Evolutionary conservation across 2,113 vertebrate species (phyloP).

Genomic region (Brachyhypopomus gauderio): DNA sequence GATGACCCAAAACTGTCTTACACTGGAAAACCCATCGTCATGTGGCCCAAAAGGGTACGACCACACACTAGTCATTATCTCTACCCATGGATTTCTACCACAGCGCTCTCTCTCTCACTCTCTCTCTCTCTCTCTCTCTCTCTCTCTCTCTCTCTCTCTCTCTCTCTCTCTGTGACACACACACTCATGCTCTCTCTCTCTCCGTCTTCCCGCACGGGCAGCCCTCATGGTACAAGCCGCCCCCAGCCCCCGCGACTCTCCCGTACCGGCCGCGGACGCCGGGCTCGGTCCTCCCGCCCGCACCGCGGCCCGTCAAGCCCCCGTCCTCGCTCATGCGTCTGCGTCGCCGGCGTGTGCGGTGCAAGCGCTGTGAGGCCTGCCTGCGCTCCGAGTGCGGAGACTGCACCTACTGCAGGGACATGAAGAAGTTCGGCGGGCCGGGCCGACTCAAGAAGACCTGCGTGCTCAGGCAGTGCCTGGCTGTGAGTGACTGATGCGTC

Average conservation of each 20-base stretch:
- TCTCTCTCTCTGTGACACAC: too few relatives aligned
- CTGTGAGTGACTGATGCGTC: slow-evolving; percentile 75
- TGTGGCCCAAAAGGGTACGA: slow-evolving; percentile 94
- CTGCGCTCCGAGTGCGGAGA: slow-evolving; percentile 88
- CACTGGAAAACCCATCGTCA: slow-evolving; percentile 93
- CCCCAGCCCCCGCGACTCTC: slow-evolving; percentile 55
- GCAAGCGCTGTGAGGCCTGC: slow-evolving; percentile 91
- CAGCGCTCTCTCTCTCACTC: too few relatives aligned
- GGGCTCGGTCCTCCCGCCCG: slow-evolving; percentile 70
- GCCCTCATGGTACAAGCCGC: slow-evolving; percentile 77
- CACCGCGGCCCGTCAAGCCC: slow-evolving; percentile 73
- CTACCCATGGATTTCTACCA: too few relatives aligned
- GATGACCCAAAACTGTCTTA: slow-evolving; percentile 88
- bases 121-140: too few relatives aligned
- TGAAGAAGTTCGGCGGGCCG: slow-evolving; percentile 94
- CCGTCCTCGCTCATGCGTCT: slow-evolving; percentile 84
- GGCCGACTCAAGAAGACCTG: slow-evolving; percentile 95
- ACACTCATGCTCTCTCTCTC: not conserved
- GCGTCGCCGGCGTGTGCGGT: slow-evolving; percentile 86
- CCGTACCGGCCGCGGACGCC: slow-evolving; percentile 69
- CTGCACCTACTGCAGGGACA: slow-evolving; percentile 93
- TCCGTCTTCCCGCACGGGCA: slow-evolving; percentile 32
- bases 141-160: too few relatives aligned
- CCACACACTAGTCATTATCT: not conserved
- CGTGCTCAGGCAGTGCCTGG: slow-evolving; percentile 87